phyloP scores from a whole-genome alignment of 2,888 invertebrate species.

The Drosophila mayaguana region DNA sequence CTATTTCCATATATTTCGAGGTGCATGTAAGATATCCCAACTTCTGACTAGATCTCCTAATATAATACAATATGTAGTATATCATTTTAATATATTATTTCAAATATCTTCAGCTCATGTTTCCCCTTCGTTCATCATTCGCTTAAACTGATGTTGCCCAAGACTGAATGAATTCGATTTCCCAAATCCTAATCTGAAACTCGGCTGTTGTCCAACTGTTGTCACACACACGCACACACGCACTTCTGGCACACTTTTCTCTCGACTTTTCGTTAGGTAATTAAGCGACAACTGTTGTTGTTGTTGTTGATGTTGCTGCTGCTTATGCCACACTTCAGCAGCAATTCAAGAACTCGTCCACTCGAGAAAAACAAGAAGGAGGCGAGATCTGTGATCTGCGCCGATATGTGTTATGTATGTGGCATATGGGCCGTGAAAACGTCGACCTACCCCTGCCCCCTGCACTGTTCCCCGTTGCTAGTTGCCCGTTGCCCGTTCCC shows the following conservation, averaged over 20 bases:
- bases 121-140: not conserved
- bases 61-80: not conserved
- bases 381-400: conserved; percentile 38
- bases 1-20: not conserved
- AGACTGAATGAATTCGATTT: conserved; percentile 14
- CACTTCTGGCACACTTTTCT: conserved; percentile 67
- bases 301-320: conserved; percentile 19
- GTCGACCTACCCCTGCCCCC: conserved; percentile 6
- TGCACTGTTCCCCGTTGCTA: not conserved
- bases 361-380: conserved; percentile 19
- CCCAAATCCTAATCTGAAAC: conserved; percentile 1
- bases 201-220: conserved; percentile 20
- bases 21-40: not conserved
- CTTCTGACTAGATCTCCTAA: not conserved
- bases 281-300: conserved; percentile 57
- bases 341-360: conserved; percentile 27
- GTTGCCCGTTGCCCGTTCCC: conserved; percentile 4
- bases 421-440: conserved; percentile 53
- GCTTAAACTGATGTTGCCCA: not conserved
- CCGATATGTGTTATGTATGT: conserved; percentile 35
- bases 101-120: not conserved
- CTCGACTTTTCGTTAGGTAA: conserved; percentile 53
- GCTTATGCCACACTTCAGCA: conserved; percentile 44
- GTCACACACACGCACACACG: conserved; percentile 5
- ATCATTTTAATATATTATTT: not conserved